Base-by-base conservation (phyloP, 2,888 invertebrate genomes). In the Crocallis elinguaria region DNA sequence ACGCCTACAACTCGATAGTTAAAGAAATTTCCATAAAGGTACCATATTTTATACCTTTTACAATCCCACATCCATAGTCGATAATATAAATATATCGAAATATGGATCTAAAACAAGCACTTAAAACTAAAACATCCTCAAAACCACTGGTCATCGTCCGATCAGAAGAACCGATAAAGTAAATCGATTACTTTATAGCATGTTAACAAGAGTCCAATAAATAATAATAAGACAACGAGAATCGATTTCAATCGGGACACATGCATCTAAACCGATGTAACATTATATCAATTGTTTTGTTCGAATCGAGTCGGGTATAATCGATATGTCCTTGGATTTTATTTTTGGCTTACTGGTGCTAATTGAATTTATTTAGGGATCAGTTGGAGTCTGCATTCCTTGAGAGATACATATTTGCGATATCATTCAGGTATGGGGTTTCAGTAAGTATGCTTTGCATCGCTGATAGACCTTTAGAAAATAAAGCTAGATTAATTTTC, bases 131-230 rank as follows among this genome's bases (percentile, higher is more conserved):
- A 55, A 38, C 45, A 51, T 27, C 29, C 11, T 16, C 38, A 19
- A 49, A 43, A 37, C 16, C 42, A 16, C 39, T 16, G 38, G 50
- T 54, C 55, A 49, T 46, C 43, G 37, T 33, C 27, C 45, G 55
- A 60, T 56, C 43, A 43, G 25, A 17, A 45, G 38, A 30, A 37
- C 30, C 39, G 60, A 60, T 60, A 60, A 44, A 25, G 48, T 53
- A 51, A 50, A 57, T 57, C 57, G 53, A 60, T 60, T 56, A 54
- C 54, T 60, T 63, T 57, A 63, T 54, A 55, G 51, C 54, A 58
- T 63, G 60, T 63, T 63, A 60, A 63, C 63, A 60, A 48, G 50
- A 37, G 52, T 48, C 43, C 57, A 49, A 60, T 63, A 54, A 58
- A 60, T 60, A 60, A 56, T 56, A 60, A 56, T 49, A 61, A 52